phyloP scores from a whole-genome alignment of 2,888 invertebrate species.

The Ptychoptera albimana region DNA sequence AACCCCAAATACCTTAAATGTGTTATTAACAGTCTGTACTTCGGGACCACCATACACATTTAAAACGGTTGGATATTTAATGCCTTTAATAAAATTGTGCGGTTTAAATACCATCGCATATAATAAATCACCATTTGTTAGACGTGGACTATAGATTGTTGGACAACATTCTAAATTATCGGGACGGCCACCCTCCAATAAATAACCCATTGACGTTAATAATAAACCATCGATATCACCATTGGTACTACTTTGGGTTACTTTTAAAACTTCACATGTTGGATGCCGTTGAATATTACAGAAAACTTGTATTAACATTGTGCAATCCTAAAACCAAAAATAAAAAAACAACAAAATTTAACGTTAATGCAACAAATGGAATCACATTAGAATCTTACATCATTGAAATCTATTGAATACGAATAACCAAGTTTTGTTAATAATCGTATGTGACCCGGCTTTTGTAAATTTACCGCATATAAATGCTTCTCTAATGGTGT shows the following conservation, averaged over 20 bases:
- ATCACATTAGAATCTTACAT: slow-evolving; percentile 32
- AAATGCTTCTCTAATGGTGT: slow-evolving; percentile 85
- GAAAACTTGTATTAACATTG: slow-evolving; percentile 66
- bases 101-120: slow-evolving; percentile 87
- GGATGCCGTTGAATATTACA: slow-evolving; percentile 71
- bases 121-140: slow-evolving; percentile 51
- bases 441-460: slow-evolving; percentile 55
- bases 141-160: slow-evolving; percentile 52
- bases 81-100: slow-evolving; percentile 40
- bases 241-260: slow-evolving; percentile 42
- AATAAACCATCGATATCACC: slow-evolving; percentile 52
- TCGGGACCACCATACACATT: slow-evolving; percentile 98
- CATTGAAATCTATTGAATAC: slow-evolving; percentile 66
- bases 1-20: slow-evolving; percentile 58
- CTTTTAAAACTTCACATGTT: slow-evolving; percentile 57
- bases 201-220: slow-evolving; percentile 51
- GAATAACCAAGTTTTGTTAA: slow-evolving; percentile 74
- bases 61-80: slow-evolving; percentile 78
- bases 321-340: slow-evolving; percentile 44
- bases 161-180: slow-evolving; percentile 47
- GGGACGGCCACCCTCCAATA: slow-evolving; percentile 45
- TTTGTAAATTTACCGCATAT: slow-evolving; percentile 62
- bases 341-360: not conserved
- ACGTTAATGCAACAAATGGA: not conserved
- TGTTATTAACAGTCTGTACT: slow-evolving; percentile 92